Base-by-base conservation (phyloP, 2,113 vertebrate genomes). In the Leptobrachium ailaonicum region DNA sequence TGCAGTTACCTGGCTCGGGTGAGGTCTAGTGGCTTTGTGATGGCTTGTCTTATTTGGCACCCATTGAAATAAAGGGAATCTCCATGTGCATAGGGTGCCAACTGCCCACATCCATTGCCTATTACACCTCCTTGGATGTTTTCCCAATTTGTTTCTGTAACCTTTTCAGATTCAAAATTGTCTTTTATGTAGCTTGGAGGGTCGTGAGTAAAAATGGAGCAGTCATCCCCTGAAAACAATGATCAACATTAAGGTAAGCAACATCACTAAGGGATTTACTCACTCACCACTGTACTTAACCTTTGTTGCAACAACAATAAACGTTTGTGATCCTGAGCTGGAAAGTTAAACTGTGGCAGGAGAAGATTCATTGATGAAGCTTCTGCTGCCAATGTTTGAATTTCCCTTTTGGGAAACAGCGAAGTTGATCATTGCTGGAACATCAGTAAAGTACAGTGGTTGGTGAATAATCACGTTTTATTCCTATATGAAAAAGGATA, bases 31-130 rank as follows among this genome's bases (percentile, higher is more conserved):
- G 95, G 95, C 84, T 95, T 98, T 79, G 96, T 98, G 83, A 97
- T 92, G 75, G 97, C 96, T 90, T 98, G 97, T 88, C 98, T 91
- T 89, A 96, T 90, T 88, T 97, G 97, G 89, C 98, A 99, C 85
- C 96, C 98, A 42, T 95, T 97, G 84, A 99, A 99, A 89, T 99
- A 99, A 47, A 99, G 94, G 0, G 98, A 99, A 87, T 99, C 96
- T 84, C 98, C 97, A 0, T 99, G 96, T 80, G 97, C 98, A 0
- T 98, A 98, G 13, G 98, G 97, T 14, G 95, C 96, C 77, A 99
- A 92, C 91, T 98, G 98, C 66, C 98, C 98, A 74, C 98, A 99
- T 82, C 98, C 98, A 42, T 95, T 98, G 82, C 97, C 95, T 83
- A 98, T 95, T 41, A 90, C 92, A 2, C 98, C 98, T 0, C 97